Evolutionary conservation across 92 coral and sea anemone species (phyloP), one percentile per base, ranked within the genome.

Genomic region (Porites rus): DNA sequence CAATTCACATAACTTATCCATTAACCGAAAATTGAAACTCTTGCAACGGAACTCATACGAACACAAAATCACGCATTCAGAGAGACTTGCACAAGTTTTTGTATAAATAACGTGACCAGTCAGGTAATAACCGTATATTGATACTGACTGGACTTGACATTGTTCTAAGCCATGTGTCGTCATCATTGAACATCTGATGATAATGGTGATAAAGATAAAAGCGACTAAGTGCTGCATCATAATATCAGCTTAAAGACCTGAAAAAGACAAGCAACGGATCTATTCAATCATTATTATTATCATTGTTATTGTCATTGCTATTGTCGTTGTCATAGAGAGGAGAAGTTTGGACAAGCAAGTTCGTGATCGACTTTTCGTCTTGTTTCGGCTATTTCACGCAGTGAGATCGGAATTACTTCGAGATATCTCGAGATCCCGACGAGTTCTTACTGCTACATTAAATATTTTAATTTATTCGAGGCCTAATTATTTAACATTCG

Each of bases 11-110:
- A 64, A 66, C 64, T 52, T 68, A 22, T 14, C 52, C 0, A 7
- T 67, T 12, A 68, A 21, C 7, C 50, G 65, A 65, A 80, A 80
- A 75, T 80, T 80, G 4, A 80, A n/a, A 54, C 84, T 80, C 16
- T 80, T 80, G 10, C 84, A 80, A 22, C 53, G 75, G 25, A 67
- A 12, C 16, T 80, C 63, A 28, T 51, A 3, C 20, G 65, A 51
- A 18, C 84, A 80, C 75, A 51, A 11, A 13, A 54, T 80, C 6
- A 52, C 17, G 28, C 85, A 80, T 11, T 80, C 67, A 7, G 67
- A 22, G 22, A 78, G 83, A 20, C 72, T 65, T 43, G 72, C 64
- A 6, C 54, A 19, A 5, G 1, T 4, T 5, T 14, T 46, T 6
- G 50, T 64, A 7, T 58, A 63, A 63, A 65, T 64, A 28, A 78